A percentile compares a stretch with the other conserved stretches of the same genome.
Conservation (phyloP, 2,797 vertebrate genomes). For the Arctocebus calabarensis region DNA sequence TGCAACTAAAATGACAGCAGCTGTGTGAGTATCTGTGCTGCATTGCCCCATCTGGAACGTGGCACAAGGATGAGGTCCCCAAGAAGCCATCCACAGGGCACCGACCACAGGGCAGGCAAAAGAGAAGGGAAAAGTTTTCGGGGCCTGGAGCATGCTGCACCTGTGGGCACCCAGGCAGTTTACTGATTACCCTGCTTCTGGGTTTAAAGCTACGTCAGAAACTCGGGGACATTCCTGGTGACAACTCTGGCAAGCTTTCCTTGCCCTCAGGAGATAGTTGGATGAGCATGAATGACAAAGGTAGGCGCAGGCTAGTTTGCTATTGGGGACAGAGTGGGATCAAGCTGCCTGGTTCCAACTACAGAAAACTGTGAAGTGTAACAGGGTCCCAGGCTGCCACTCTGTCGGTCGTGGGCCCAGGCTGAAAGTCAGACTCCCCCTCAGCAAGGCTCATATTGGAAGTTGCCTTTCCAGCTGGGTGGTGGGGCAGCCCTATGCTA, state of each 20-base stretch:
- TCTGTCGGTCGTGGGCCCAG: not conserved
- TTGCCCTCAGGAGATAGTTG: not conserved
- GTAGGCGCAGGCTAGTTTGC: not conserved
- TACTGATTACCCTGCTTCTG: slow-evolving; percentile 60
- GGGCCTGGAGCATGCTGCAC: not conserved
- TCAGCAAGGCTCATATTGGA: not conserved
- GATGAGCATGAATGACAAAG: not conserved
- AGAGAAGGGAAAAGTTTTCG: not conserved
- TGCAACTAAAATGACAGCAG: slow-evolving; percentile 16
- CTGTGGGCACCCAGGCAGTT: not conserved
- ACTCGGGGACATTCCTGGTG: not conserved
- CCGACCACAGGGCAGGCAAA: not conserved
- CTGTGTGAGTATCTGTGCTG: not conserved
- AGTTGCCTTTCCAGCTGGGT: not conserved
- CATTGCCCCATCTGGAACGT: slow-evolving; percentile 48
- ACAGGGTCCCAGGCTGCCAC: not conserved
- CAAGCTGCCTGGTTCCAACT: not conserved
- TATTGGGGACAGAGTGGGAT: not conserved
- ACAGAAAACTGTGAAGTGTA: not conserved
- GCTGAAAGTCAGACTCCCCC: not conserved
- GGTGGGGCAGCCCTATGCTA: not conserved
- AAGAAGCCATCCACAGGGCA: slow-evolving; percentile 10
- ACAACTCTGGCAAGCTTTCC: not conserved
- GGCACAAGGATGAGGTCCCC: not conserved
- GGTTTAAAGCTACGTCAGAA: not conserved